Evolutionary conservation across 1,140 invertebrate genomes (phyloP).

Genomic region (Drosophila orena): DNA sequence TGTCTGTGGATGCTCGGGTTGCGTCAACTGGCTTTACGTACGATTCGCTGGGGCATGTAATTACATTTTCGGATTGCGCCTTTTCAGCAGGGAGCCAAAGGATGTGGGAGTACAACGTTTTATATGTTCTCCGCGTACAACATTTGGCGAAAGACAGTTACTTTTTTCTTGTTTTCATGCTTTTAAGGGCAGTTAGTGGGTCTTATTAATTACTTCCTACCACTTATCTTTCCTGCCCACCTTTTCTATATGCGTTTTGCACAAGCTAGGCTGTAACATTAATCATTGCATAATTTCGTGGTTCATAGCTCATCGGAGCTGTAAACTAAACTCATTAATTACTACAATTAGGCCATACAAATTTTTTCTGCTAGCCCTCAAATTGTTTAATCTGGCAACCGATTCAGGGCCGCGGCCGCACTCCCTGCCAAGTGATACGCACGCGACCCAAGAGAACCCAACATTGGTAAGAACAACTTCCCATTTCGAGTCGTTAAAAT

Average conservation of each 20-base stretch:
- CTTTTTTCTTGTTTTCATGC: too few species aligned
- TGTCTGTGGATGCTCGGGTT: constrained; percentile 48
- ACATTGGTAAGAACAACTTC: constrained; percentile 24
- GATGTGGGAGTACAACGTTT: neutral
- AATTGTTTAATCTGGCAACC: constrained; percentile 66
- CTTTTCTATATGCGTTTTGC: neutral
- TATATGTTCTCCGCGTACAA: neutral
- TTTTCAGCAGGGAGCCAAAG: constrained; percentile 33
- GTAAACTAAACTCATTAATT: constrained; percentile 76
- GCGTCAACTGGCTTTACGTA: constrained; percentile 50
- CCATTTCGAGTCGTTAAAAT: constrained; percentile 44
- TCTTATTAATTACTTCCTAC: constrained; percentile 6
- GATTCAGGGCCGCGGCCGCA: constrained; percentile 25
- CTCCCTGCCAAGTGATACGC: constrained; percentile 38
- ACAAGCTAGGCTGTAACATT: constrained; percentile 16
- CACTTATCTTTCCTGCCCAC: neutral
- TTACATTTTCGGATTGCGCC: constrained; percentile 59
- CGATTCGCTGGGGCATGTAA: constrained; percentile 66
- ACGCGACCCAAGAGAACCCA: constrained; percentile 58
- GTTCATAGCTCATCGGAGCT: constrained; percentile 43
- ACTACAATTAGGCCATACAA: constrained; percentile 67
- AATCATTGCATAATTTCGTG: constrained; percentile 39
- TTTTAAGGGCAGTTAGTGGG: neutral
- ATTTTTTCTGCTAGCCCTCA: constrained; percentile 45
- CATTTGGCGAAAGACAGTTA: neutral